These are phyloP conservation scores for Brotula barbata DNA, from an alignment of 2,797 vertebrate species.

Conservation along the genomic window DNA sequence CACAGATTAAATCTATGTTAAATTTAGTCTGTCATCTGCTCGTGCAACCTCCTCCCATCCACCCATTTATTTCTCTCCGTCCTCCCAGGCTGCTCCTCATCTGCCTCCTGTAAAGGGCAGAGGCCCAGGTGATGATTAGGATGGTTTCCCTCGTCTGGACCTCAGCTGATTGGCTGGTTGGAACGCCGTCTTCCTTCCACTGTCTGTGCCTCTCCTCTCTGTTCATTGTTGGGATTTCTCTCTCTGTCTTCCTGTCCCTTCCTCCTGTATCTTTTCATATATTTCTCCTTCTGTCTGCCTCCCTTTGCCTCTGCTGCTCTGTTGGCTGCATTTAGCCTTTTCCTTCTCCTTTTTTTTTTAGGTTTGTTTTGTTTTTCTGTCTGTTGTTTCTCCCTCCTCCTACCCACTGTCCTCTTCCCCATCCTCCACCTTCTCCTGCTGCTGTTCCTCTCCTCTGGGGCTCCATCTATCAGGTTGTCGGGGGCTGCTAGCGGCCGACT, in stretches of 20 bases:
- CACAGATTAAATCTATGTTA: neutral
- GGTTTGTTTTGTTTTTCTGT: slow-evolving; percentile 59
- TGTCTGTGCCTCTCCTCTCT: slow-evolving; percentile 6
- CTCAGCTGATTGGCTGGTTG: slow-evolving; percentile 25
- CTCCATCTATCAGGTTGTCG: slow-evolving; percentile 95
- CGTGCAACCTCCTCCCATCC: slow-evolving; percentile 27
- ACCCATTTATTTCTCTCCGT: neutral
- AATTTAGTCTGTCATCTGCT: slow-evolving; percentile 20
- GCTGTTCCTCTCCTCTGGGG: slow-evolving; percentile 83
- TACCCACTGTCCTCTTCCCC: slow-evolving; percentile 28
- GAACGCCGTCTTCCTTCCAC: slow-evolving; percentile 35
- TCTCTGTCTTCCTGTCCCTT: slow-evolving; percentile 7
- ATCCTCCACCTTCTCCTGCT: slow-evolving; percentile 58
- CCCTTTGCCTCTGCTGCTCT: slow-evolving; percentile 35
- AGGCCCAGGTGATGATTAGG: slow-evolving; percentile 58
- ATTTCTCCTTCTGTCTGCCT: slow-evolving; percentile 41
- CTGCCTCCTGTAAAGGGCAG: slow-evolving; percentile 19
- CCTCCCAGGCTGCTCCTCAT: slow-evolving; percentile 23
- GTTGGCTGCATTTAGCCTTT: slow-evolving; percentile 55
- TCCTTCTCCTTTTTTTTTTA: slow-evolving; percentile 33
- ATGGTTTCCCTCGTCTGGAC: slow-evolving; percentile 44
- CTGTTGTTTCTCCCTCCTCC: slow-evolving; percentile 44
- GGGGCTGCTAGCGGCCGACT: slow-evolving; percentile 92
- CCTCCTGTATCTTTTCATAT: slow-evolving; percentile 31
- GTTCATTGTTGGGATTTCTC: slow-evolving; percentile 3